These are phyloP conservation scores for Motacilla alba DNA, from an alignment of 2,113 vertebrate species.

Conservation along the genomic window DNA sequence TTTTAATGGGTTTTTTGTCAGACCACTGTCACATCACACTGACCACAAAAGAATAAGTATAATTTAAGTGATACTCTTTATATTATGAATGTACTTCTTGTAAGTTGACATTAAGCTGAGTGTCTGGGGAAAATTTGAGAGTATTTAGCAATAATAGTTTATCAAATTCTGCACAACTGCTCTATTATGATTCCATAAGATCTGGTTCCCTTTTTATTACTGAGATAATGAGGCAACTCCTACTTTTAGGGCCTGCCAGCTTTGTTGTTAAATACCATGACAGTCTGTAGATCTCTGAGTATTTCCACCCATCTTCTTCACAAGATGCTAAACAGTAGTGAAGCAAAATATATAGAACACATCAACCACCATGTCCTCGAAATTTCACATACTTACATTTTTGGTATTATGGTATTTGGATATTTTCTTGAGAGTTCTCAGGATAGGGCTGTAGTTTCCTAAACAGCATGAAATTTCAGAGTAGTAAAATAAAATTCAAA, in stretches of 20 bases:
- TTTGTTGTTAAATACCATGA: not conserved
- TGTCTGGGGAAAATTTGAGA: not conserved
- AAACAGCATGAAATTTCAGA: not conserved
- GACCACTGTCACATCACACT: not conserved
- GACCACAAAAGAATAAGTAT: not conserved
- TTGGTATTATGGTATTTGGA: not conserved
- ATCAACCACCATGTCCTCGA: accelerated
- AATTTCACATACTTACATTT: not conserved
- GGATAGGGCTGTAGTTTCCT: not conserved
- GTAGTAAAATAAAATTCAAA: not conserved
- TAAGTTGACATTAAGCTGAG: not conserved
- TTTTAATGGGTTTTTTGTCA: not conserved
- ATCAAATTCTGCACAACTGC: not conserved
- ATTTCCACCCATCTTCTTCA: not conserved
- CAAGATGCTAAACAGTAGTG: not conserved
- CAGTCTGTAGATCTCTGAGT: not conserved
- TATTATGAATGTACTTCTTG: not conserved
- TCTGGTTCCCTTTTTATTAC: not conserved
- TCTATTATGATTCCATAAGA: not conserved
- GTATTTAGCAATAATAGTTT: not conserved
- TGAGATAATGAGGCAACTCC: not conserved
- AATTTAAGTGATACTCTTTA: not conserved
- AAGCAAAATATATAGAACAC: not conserved
- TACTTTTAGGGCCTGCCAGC: not conserved
- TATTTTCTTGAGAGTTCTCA: not conserved